Base-by-base conservation (phyloP, 92 coral and sea anemone species). In the Blastomussa wellsi region DNA sequence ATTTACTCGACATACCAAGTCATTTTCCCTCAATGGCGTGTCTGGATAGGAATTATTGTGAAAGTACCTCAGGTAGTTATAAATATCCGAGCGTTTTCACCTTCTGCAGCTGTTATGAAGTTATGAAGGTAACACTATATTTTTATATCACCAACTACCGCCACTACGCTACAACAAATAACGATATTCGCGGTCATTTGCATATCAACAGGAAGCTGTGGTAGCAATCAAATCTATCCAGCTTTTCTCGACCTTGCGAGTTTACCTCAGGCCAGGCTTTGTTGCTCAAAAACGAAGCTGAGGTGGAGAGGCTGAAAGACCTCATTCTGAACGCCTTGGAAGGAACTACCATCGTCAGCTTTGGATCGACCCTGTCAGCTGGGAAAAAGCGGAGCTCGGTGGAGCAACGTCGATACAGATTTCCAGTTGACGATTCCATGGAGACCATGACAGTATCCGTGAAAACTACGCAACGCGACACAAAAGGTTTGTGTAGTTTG, bases 371-470 rank as follows among this genome's bases (percentile, higher is more conserved):
- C 76, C 2, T 33, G 20, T 26, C 74, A 3, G 47, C 32, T 44
- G 93, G 97, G 35, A 92, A 74, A 85, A 89, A 88, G 76, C 79
- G 95, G 36, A 88, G 95, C 38, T 79, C 44, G 39, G 68, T 84
- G 2, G 24, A 68, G n/a, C 86, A 51, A 5, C n/a, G 3, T 16
- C 86, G 71, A 17, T 82, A 82, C 19, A 82, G 52, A 44, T 70
- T 95, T 36, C 77, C 92, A 14, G 83, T 95, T 10, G 98, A 95
- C 32, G 97, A 95, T 72, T 91, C 98, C 79, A 84, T 95, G 19
- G 97, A 92, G 16, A 84, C 92, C 65, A 73, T 93, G 57, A 84
- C 87, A 17, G 73, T 95, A n/a, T 77, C 93, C 7, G 92, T 90
- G 13, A 86, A 67, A 29, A 80, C 87, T 28, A 81, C 84, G 20